Conservation (phyloP, 2,888 invertebrate genomes). For the Dasysyrphus tricinctus region DNA sequence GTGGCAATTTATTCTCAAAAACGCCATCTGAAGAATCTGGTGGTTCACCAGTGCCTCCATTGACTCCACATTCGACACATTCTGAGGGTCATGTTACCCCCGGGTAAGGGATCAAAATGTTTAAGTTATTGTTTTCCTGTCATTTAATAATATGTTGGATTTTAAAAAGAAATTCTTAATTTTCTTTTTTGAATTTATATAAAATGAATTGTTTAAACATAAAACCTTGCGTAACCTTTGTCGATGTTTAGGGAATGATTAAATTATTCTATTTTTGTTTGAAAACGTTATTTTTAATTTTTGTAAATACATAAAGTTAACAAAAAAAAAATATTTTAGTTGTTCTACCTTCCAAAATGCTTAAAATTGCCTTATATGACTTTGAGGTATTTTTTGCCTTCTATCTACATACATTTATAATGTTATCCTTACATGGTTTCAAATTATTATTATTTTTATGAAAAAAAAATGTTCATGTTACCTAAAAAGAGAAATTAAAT, state of each 20-base stretch:
- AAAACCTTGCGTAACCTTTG: conserved; percentile 40
- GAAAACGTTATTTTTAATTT: conserved; percentile 21
- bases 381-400: conserved; percentile 2
- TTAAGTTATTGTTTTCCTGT: conserved; percentile 45
- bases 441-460: conserved; percentile 40
- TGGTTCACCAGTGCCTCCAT: conserved; percentile 87
- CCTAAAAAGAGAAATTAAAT: not conserved
- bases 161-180: conserved; percentile 15
- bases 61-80: conserved; percentile 85
- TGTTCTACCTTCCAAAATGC: conserved; percentile 43
- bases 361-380: conserved; percentile 30
- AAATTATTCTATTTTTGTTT: conserved; percentile 11
- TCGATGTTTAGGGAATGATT: conserved; percentile 71
- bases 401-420: conserved; percentile 19
- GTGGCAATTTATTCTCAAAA: conserved; percentile 96
- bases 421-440: not conserved
- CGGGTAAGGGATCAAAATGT: conserved; percentile 81
- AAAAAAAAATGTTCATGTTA: conserved; percentile 26
- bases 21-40: conserved; percentile 95
- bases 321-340: conserved; percentile 2
- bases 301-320: conserved; percentile 57
- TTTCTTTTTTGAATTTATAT: not conserved
- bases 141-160: conserved; percentile 19
- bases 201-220: conserved; percentile 10
- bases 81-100: conserved; percentile 85